Percentiles rank a stretch among this genome's conserved stretches.
Evolutionary conservation across 1,140 invertebrate genomes (phyloP).

Genomic region (Amphibalanus amphitrite): DNA sequence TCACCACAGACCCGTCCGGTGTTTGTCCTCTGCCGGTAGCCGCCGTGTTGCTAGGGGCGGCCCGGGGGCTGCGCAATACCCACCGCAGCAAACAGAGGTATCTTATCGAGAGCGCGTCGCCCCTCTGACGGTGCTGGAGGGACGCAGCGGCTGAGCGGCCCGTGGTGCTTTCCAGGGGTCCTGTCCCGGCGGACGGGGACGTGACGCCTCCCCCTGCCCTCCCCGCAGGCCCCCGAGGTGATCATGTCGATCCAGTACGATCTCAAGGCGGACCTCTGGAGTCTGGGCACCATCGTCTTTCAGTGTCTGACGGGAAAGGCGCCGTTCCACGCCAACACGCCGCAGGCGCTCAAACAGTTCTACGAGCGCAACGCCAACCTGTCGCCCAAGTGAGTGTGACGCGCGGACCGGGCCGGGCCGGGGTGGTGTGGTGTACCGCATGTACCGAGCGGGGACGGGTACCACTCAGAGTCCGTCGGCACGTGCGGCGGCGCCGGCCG

Average conservation of each 20-base stretch:
- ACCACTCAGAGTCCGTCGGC: no score
- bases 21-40: no score
- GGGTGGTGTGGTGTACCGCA: no score
- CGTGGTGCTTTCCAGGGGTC: no score
- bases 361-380: slow-evolving; percentile 95
- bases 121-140: no score
- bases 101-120: background rate
- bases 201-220: background rate
- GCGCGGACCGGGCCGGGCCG: no score
- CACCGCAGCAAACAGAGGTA: background rate
- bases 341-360: slow-evolving; percentile 91
- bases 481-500: no score
- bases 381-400: slow-evolving; percentile 61
- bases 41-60: no score
- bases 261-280: slow-evolving; percentile 98
- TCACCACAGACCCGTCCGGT: no score
- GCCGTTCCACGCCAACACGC: slow-evolving; percentile 93
- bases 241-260: slow-evolving; percentile 99
- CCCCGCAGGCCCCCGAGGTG: slow-evolving; percentile 88
- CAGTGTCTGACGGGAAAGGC: slow-evolving; percentile 97
- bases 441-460: no score
- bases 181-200: no score
- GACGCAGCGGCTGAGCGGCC: no score
- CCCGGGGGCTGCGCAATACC: background rate
- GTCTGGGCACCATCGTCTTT: slow-evolving; percentile 95